Evolutionary conservation across 2,113 vertebrate genomes (phyloP).

Genomic region (Anthoscopus minutus): DNA sequence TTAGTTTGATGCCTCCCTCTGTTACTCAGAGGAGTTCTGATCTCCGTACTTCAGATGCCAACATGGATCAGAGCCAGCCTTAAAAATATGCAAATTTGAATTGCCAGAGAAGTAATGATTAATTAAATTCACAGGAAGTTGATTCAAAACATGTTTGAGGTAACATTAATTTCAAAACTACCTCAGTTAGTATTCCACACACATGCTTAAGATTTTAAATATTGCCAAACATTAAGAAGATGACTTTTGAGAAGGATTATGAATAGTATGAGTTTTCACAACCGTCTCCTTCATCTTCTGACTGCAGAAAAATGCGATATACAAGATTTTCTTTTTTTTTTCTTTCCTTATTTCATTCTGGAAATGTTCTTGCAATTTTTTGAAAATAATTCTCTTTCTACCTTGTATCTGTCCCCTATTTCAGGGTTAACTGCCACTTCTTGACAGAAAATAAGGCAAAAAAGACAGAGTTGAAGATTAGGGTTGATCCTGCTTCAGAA

Average conservation of each 20-base stretch:
- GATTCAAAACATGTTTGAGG: slow-evolving; percentile 14
- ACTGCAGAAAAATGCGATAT: neutral
- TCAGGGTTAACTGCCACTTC: neutral
- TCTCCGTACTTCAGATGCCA: neutral
- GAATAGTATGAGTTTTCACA: neutral
- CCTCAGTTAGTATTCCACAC: neutral
- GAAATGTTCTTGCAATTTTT: neutral
- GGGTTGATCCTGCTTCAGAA: neutral
- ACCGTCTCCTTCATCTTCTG: neutral
- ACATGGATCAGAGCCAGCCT: slow-evolving; percentile 11
- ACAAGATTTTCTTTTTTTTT: neutral
- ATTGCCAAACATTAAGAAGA: neutral
- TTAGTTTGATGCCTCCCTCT: neutral
- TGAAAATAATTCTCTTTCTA: neutral
- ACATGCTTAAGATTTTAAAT: neutral
- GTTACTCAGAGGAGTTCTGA: neutral
- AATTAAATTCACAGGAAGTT: slow-evolving; percentile 20
- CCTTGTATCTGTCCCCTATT: neutral
- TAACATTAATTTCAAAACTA: neutral
- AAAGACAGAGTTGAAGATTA: neutral
- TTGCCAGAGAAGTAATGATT: slow-evolving; percentile 12
- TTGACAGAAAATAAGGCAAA: neutral
- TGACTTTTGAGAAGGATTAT: neutral
- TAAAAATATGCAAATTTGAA: neutral
- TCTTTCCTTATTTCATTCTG: neutral